Evolutionary conservation across 2,888 invertebrate genomes (phyloP), one percentile per base, ranked within the genome.

Genomic region (Lamellibrachia satsuma): DNA sequence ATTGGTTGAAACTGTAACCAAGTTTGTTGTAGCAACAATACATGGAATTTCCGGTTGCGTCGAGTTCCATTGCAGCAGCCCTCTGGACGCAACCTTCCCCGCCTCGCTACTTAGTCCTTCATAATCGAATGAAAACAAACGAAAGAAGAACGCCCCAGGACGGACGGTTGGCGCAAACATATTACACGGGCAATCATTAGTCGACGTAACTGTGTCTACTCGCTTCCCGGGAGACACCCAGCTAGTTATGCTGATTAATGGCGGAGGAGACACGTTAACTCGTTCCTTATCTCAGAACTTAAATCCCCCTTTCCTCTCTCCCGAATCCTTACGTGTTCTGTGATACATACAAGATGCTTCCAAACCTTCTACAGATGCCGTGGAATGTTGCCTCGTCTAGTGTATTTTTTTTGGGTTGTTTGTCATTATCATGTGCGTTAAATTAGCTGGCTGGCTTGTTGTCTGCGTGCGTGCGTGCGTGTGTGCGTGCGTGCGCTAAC

Each of bases 121-220:
- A 75, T 75, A 75, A 75, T 75, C 75, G 75, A 75, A 75, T 75
- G 75, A 75, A 75, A 75, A 75, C 22, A 75, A 75, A 75, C 75
- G 4, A 15, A 15, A 75, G 75, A n/a, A 75, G 22, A 15, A 22
- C 75, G 75, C 75, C 75, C 22, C 75, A 75, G 75, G 75, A 22
- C 15, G 75, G 15, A 22, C 75, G 75, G 75, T 11, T 22, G 75
- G 15, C 22, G 75, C 22, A 75, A 75, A 75, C 75, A 75, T 75
- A 75, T 75, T 75, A 75, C 75, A 75, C 75, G 75, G 75, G 75
- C 15, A 75, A 75, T 75, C 15, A 75, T 75, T 75, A 75, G 75
- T 75, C 75, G 75, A 75, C n/a, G 75, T 75, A 75, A 75, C 75
- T 75, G 75, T 75, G 75, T 75, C 75, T 75, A 75, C 75, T 22